Evolutionary conservation across 2,797 vertebrate genomes (phyloP), one percentile per base, ranked within the genome.

Genomic region (Acipenser ruthenus): DNA sequence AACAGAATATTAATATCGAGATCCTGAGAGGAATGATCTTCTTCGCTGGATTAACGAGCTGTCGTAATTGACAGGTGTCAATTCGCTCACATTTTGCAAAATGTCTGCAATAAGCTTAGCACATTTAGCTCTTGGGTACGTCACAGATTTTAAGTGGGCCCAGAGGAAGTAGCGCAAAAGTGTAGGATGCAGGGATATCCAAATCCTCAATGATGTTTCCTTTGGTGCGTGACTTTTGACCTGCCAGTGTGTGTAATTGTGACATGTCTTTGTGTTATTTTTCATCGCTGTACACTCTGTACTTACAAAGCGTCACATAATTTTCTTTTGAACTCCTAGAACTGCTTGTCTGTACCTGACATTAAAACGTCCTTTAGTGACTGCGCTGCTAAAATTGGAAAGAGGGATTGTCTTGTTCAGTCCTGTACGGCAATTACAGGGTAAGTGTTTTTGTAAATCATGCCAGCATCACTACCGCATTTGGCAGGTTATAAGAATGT

Each of bases 311-410:
- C 2, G 23, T 37, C 23, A 37, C 4, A 23, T 37, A 1, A 37
- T 37, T 37, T 37, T 37, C 23, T 37, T 37, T 37, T 37, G 73
- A 50, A 18, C 60, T 68, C 65, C 63, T 75, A 99, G 96, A 83
- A 83, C 53, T 95, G 94, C 73, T 80, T 99, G 62, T 94, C 95
- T 0, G 96, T 99, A 48, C 91, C 95, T 0, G 97, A 99, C 77
- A 99, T 99, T 79, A 99, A 99, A 85, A 99, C 96, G 0, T 91
- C 95, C 0, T 98, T 99, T 75, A 96, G 96, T 8, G 95, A 98
- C 80, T 97, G 93, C 69, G 95, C 92, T 63, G 87, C 92, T 8
- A 99, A 97, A 85, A 98, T 99, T 1, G 96, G 97, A 48, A 92
- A 94, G 80, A 86, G 97, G 7, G 97, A 99, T 70, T 99, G 96